These are phyloP conservation scores for Ceratotherium simum DNA, from an alignment of 2,113 vertebrate genomes.

Conservation along the genomic window DNA sequence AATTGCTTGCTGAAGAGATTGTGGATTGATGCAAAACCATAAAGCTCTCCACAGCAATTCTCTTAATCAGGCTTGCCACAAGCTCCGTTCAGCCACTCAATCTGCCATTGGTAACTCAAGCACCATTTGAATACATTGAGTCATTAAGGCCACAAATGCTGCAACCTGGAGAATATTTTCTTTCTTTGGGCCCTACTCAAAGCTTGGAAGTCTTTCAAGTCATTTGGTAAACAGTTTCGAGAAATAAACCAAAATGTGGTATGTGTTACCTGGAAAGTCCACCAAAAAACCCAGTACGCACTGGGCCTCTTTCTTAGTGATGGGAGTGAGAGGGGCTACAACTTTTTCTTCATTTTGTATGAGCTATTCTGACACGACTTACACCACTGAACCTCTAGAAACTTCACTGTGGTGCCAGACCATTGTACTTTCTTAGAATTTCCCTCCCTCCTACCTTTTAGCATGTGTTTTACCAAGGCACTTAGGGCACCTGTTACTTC, in stretches of 20 bases:
- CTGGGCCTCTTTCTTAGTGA: neutral
- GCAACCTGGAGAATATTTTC: neutral
- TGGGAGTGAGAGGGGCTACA: neutral
- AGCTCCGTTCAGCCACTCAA: neutral
- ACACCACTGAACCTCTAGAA: neutral
- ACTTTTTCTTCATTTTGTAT: neutral
- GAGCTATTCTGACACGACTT: neutral
- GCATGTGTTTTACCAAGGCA: neutral
- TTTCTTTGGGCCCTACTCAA: neutral
- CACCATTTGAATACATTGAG: neutral
- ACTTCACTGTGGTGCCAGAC: neutral
- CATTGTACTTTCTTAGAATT: neutral
- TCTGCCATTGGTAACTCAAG: neutral
- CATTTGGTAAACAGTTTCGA: neutral
- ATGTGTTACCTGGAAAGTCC: neutral
- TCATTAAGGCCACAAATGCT: neutral
- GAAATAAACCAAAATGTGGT: neutral
- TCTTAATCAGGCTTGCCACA: neutral
- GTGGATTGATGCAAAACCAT: neutral
- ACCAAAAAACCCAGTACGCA: neutral
- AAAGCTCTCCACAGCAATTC: neutral
- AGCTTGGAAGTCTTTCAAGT: neutral
- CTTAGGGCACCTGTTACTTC: neutral
- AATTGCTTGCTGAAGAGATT: neutral
- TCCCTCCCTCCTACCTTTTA: neutral